phyloP scores from a whole-genome alignment of 2,888 invertebrate species.

The Caenorhabditis becei region DNA sequence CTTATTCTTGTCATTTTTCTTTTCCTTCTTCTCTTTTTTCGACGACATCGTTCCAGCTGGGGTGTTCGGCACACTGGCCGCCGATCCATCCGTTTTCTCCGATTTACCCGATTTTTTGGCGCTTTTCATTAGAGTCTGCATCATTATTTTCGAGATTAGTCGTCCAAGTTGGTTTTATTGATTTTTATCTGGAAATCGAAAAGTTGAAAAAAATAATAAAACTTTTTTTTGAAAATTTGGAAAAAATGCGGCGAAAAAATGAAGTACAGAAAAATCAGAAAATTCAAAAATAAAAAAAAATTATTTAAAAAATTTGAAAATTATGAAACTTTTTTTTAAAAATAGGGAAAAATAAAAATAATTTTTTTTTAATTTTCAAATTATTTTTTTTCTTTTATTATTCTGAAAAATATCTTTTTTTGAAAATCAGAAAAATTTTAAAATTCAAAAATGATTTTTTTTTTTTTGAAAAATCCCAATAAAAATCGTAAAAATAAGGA shows the following conservation, averaged over 20 bases:
- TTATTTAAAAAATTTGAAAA: no score
- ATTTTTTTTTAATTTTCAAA: no score
- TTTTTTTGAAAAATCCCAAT: background rate
- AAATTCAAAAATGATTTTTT: background rate
- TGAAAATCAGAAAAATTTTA: slow-evolving; percentile 17
- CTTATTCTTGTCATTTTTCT: slow-evolving; percentile 25
- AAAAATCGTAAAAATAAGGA: background rate
- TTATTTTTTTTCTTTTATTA: background rate
- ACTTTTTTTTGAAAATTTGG: no score
- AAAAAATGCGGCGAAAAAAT: background rate
- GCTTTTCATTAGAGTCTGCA: background rate
- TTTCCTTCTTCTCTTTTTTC: slow-evolving; percentile 27
- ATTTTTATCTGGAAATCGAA: no score
- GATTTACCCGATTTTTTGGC: background rate
- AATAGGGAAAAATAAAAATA: no score
- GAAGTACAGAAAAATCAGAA: background rate
- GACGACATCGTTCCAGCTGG: slow-evolving; percentile 12
- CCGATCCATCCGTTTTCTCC: background rate
- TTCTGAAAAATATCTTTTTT: slow-evolving; percentile 1
- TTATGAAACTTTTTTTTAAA: no score
- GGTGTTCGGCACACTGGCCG: background rate
- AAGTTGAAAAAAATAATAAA: no score
- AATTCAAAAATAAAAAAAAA: no score
- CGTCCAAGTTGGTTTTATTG: background rate
- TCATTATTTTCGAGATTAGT: no score